Conservation (phyloP, 2,888 invertebrate species). For the Mythimna impura region DNA sequence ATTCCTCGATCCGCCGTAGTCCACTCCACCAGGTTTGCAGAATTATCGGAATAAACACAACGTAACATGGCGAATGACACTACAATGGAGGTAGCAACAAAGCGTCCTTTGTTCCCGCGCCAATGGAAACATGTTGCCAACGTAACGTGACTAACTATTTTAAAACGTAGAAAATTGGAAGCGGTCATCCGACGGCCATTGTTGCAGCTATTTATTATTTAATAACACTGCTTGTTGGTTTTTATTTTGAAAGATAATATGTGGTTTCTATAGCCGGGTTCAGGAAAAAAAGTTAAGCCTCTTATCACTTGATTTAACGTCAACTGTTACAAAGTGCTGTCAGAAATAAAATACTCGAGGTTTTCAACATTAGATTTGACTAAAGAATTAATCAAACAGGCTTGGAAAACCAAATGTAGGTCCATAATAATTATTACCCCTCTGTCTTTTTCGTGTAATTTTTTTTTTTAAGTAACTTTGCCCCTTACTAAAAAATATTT, state of each 20-base stretch:
- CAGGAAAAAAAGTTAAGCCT: neutral
- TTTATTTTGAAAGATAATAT: neutral
- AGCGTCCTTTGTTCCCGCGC: conserved; percentile 69
- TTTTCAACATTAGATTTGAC: neutral
- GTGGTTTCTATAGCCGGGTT: neutral
- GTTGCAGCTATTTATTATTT: conserved; percentile 55
- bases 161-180: conserved; percentile 65
- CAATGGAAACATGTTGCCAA: conserved; percentile 66
- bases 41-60: conserved; percentile 59
- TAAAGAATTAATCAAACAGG: neutral
- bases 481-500: too few relatives aligned
- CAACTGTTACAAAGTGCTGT: neutral
- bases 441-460: neutral
- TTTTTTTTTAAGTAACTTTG: too few relatives aligned
- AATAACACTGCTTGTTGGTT: conserved; percentile 3
- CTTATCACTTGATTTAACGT: neutral
- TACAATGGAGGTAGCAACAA: conserved; percentile 71
- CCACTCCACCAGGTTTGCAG: conserved; percentile 15
- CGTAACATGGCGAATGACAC: conserved; percentile 40
- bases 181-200: conserved; percentile 49
- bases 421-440: neutral
- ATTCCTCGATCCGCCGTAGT: neutral
- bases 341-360: neutral
- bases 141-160: conserved; percentile 62
- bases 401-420: neutral